phyloP scores from a whole-genome alignment of 2,797 vertebrate genomes.

The Peromyscus nudipes region DNA sequence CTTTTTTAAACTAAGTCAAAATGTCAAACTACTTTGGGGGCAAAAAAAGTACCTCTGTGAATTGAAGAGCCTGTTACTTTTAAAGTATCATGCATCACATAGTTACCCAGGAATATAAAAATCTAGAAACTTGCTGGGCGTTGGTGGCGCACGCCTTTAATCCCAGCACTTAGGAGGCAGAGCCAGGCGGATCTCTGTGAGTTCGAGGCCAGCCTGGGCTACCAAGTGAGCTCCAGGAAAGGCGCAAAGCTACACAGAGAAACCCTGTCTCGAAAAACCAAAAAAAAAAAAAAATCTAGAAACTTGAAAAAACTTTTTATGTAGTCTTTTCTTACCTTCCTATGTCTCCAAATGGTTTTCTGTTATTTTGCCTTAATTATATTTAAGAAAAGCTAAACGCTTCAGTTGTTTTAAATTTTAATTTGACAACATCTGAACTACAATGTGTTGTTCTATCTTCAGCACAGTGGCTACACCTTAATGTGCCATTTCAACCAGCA shows the following conservation, averaged over 20 bases:
- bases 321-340: background rate
- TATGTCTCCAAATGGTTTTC: background rate
- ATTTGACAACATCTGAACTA: conserved; percentile 25
- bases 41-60: background rate
- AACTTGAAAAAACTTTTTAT: conserved; percentile 25
- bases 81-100: background rate
- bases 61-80: background rate
- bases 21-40: background rate
- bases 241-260: no score
- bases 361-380: background rate
- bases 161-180: no score
- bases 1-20: background rate
- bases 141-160: no score
- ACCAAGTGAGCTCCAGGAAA: no score
- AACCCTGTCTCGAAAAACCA: no score
- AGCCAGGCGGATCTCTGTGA: no score
- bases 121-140: no score
- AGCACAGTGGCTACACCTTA: no score
- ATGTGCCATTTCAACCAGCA: no score
- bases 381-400: background rate
- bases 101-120: background rate
- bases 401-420: background rate
- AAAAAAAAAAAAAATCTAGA: background rate
- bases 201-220: no score
- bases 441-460: no score